Conservation (phyloP, 2,888 invertebrate species). For the Diabrotica balteata region DNA sequence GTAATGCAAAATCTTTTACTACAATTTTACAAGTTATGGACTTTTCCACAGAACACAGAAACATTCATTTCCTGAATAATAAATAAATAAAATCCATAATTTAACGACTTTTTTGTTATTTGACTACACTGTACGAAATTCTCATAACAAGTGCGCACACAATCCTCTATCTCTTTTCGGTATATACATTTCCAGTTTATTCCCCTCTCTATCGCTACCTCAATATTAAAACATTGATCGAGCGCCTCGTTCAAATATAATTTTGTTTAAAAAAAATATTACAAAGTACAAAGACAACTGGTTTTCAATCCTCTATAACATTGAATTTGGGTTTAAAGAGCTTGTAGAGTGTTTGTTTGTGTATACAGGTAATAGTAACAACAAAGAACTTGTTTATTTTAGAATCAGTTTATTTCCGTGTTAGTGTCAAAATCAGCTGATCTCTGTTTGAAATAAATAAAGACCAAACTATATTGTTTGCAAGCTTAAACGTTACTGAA, state of each 20-base stretch:
- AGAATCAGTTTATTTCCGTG: not conserved
- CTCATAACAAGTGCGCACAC: no score
- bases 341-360: no score
- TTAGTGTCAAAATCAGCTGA: constrained; percentile 37
- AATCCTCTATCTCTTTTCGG: no score
- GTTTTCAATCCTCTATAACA: constrained; percentile 6
- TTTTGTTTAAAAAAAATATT: constrained; percentile 34
- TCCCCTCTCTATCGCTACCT: constrained; percentile 24
- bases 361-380: no score
- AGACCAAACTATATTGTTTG: not conserved
- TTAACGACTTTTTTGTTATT: not conserved
- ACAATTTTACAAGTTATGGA: no score
- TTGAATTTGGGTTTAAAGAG: no score
- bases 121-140: not conserved
- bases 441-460: constrained; percentile 11
- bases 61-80: not conserved
- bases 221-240: constrained; percentile 55
- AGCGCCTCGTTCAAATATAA: constrained; percentile 48
- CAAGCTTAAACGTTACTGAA: not conserved
- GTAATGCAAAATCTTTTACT: no score
- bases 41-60: no score
- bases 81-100: not conserved
- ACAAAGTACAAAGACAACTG: constrained; percentile 36
- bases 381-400: not conserved
- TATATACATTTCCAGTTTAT: no score